Evolutionary conservation across 2,113 vertebrate species (phyloP).

Genomic region (Rhinopomastus cyanomelas): DNA sequence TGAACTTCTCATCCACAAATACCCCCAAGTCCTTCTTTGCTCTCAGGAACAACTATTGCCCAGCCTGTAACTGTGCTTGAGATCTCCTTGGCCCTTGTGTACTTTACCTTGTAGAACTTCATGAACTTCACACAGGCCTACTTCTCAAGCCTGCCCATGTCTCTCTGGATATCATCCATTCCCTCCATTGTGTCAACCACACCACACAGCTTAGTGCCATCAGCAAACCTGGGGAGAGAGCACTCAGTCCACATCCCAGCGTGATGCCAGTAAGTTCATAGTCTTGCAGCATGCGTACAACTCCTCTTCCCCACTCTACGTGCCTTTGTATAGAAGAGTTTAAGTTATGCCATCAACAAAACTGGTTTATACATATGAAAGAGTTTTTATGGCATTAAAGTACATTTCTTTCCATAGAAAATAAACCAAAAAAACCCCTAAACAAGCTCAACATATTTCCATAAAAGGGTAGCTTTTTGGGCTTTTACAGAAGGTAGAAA

Average conservation of each 20-base stretch:
- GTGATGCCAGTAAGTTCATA: not conserved
- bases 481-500: not conserved
- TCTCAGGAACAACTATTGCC: no score
- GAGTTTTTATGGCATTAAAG: not conserved
- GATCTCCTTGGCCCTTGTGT: no score
- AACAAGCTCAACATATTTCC: not conserved
- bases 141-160: not conserved
- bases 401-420: not conserved
- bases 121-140: not conserved
- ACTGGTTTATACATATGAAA: not conserved
- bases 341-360: not conserved
- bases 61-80: no score
- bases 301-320: not conserved
- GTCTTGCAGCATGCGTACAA: not conserved
- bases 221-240: not conserved
- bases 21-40: no score
- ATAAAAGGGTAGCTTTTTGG: not conserved
- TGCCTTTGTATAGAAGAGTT: not conserved
- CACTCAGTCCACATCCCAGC: not conserved
- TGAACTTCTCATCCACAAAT: no score
- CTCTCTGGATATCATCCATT: not conserved
- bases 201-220: not conserved
- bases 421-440: accelerated
- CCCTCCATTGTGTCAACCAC: not conserved
- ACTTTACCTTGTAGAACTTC: no score